These are phyloP conservation scores for Halocaridina rubra DNA, from an alignment of 2,888 invertebrate species.

Conservation along the genomic window DNA sequence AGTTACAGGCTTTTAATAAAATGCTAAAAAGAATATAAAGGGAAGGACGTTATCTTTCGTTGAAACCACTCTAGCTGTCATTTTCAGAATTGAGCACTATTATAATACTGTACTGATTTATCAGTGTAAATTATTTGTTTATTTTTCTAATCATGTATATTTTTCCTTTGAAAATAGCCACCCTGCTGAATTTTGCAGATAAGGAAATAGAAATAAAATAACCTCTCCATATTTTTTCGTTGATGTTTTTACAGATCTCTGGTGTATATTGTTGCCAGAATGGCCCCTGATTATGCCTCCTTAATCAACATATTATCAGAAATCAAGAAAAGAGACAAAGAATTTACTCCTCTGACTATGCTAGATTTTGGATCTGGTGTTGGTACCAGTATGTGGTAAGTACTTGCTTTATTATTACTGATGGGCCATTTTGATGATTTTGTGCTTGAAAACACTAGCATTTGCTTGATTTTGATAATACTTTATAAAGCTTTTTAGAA, in stretches of 20 bases:
- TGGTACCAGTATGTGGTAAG: slow-evolving; percentile 62
- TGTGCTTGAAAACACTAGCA: too few species aligned
- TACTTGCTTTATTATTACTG: too few species aligned
- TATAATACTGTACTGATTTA: background rate
- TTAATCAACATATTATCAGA: slow-evolving; percentile 46
- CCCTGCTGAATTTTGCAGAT: too few species aligned
- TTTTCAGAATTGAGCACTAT: background rate
- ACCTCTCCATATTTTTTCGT: background rate
- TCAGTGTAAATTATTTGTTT: background rate
- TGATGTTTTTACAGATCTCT: slow-evolving; percentile 11
- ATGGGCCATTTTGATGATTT: too few species aligned
- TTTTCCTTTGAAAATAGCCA: too few species aligned
- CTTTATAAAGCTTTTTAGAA: too few species aligned
- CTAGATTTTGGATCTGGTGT: slow-evolving; percentile 62
- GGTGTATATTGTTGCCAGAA: slow-evolving; percentile 38
- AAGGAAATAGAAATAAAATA: background rate
- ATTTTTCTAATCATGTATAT: background rate
- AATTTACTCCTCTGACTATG: slow-evolving; percentile 43
- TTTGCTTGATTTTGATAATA: too few species aligned
- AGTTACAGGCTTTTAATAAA: too few species aligned
- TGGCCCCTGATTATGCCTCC: slow-evolving; percentile 51
- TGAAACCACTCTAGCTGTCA: too few species aligned
- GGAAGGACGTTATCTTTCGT: too few species aligned
- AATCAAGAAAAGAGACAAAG: slow-evolving; percentile 23
- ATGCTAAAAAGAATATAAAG: too few species aligned